Base-by-base conservation (phyloP, 2,888 invertebrate genomes). In the Chydorus sphaericus region DNA sequence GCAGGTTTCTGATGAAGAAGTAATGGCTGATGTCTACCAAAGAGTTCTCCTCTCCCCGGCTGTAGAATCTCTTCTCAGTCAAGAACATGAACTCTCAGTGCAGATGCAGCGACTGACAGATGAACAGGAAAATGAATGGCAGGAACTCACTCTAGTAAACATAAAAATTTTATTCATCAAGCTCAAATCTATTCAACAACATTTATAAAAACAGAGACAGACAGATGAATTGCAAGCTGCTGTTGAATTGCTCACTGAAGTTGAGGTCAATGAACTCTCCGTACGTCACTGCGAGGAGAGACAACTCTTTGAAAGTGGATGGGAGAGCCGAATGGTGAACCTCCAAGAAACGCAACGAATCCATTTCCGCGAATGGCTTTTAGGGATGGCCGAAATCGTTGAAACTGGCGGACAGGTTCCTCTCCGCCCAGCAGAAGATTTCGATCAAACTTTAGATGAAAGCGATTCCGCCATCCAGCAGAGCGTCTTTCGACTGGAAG, bases 361-460 rank as follows among this genome's bases (percentile, higher is more conserved):
- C 36, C 85, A 89, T 64, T 92, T 91, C 68, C 77, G 89, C 54
- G 80, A 89, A 64, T 92, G 92, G 92, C 80, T 94, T 39, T 86
- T 86, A 80, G 75, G 78, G 64, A 78, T 86, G 59, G 75, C 87
- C 51, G 83, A 83, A 68, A 80, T 83, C 63, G 80, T 80, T 61
- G 79, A 81, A 65, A 76, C 77, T 6, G 74, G 71, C 23, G 50
- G 50, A 6, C 26, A 58, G 57, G 28, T 33, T 39, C 60, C 16
- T 29, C 56, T 26, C 39, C 52, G 29, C 48, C 59, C n/a, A 54
- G 56, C 31, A 44, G 54, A 26, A 52, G 44, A 20, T 54, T 28
- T 26, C 53, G 18, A 33, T 29, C 37, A 16, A 16, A 26, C 18
- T 14, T n/a, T 28, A 8, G 26, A 38, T 20, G 31, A 56, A 3